Base-by-base conservation (phyloP, 2,888 invertebrate genomes). In the Nipponacmea schrenckii region DNA sequence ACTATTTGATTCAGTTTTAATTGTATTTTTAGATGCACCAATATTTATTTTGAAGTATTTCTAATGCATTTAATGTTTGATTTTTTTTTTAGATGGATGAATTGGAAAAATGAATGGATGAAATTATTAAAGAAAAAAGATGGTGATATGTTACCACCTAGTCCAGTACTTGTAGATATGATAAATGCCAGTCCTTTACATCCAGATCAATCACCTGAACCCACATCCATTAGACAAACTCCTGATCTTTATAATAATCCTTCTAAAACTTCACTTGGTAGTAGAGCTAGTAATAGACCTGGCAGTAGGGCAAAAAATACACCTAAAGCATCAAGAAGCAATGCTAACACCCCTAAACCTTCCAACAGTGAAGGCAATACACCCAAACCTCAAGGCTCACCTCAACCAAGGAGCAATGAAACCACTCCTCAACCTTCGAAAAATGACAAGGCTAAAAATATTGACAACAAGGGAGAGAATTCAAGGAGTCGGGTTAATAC, bases 81-180 rank as follows among this genome's bases (percentile, higher is more conserved):
- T 10, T 69, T 62, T 10, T 56, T 72, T 71, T 77, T 12, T 74
- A 84, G 84, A 80, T 84, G 84, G 84, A 71, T 83, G 75, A 81
- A 73, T 63, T 84, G 84, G 84, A 84, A 84, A 66, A 24, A 20
- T 24, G 24, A 24, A 24, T 56, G 56, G 56, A 56, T 56, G 24
- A 56, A 56, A 56, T 24, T 56, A 24, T 14, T 56, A 24, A 20
- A 56, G 56, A 56, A 24, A 20, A 56, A 56, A 56, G 56, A 56
- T 56, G 10, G 24, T 24, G 56, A 56, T 24, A 24, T 24, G 20
- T 20, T 56, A 24, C 20, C 56, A 24, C 56, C 56, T 2, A 56
- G 56, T 14, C 56, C 56, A 24, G 20, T 24, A 24, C 20, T 24
- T 56, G 20, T 56, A 56, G 56, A 56, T 56, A 56, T 56, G 56